Evolutionary conservation across 2,888 invertebrate genomes (phyloP).

Genomic region (Laspeyria flexula): DNA sequence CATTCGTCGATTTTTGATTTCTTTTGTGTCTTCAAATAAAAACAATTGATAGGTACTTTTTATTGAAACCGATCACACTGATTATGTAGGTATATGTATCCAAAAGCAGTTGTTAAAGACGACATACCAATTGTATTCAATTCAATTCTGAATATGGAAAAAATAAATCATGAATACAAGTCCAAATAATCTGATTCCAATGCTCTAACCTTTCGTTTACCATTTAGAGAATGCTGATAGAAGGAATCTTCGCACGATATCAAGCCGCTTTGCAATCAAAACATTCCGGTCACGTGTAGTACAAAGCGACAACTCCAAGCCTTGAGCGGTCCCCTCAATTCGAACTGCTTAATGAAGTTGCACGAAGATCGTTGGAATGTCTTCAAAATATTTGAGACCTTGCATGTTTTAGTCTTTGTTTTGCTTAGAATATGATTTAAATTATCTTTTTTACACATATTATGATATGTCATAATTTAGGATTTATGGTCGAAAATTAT

Average conservation of each 20-base stretch:
- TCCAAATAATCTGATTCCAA: conserved; percentile 14
- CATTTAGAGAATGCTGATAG: conserved; percentile 36
- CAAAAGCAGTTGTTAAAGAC: too few relatives aligned
- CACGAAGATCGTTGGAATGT: conserved; percentile 41
- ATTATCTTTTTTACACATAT: neutral
- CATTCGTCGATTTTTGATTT: too few relatives aligned
- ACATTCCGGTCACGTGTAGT: conserved; percentile 57
- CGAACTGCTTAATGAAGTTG: conserved; percentile 62
- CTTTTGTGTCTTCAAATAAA: too few relatives aligned
- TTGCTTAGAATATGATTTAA: neutral
- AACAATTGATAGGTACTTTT: too few relatives aligned
- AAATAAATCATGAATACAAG: conserved; percentile 3
- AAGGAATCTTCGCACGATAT: conserved; percentile 44
- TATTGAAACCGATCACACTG: too few relatives aligned
- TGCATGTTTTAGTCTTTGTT: conserved; percentile 10
- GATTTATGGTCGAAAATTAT: too few relatives aligned
- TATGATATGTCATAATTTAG: too few relatives aligned
- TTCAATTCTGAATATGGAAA: neutral
- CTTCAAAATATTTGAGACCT: conserved; percentile 34
- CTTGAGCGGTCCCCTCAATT: conserved; percentile 46
- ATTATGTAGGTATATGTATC: too few relatives aligned
- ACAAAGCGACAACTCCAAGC: conserved; percentile 55
- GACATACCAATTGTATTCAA: too few relatives aligned
- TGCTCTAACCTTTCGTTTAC: conserved; percentile 14
- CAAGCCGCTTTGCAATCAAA: conserved; percentile 36